Evolutionary conservation across 2,888 invertebrate species (phyloP).

Genomic region (Tinea pellionella): DNA sequence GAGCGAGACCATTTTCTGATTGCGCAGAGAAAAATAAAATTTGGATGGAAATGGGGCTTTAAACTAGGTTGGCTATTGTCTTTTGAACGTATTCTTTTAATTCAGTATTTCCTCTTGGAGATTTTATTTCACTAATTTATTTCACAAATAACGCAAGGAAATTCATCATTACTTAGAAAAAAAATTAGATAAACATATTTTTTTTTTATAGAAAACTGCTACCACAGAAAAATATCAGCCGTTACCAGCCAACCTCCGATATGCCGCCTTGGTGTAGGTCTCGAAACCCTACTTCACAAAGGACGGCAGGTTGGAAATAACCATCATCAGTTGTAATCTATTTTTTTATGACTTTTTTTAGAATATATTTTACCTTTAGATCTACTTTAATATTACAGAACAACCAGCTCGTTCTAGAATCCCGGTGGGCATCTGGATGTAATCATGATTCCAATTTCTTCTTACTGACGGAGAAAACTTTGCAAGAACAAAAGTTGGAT

Average conservation of each 20-base stretch:
- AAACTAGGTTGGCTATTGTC: conserved; percentile 5
- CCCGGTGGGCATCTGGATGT: neutral
- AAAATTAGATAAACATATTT: too few relatives aligned
- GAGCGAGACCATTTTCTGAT: conserved; percentile 12
- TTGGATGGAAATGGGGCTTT: conserved; percentile 9
- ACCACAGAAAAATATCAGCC: too few relatives aligned
- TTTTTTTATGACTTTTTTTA: too few relatives aligned
- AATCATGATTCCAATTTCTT: conserved; percentile 3
- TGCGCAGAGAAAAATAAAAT: conserved; percentile 5
- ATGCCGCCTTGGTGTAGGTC: too few relatives aligned
- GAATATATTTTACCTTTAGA: too few relatives aligned
- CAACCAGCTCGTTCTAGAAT: neutral
- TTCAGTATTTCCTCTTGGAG: neutral
- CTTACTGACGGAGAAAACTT: neutral
- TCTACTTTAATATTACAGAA: neutral
- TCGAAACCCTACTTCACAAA: too few relatives aligned
- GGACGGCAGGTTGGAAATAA: too few relatives aligned
- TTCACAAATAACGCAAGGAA: too few relatives aligned
- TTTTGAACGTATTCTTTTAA: neutral
- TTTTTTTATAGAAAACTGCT: too few relatives aligned
- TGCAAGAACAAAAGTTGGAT: neutral
- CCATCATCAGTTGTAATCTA: too few relatives aligned
- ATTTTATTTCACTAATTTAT: neutral
- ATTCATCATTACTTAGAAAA: too few relatives aligned
- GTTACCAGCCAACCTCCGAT: too few relatives aligned